Base-by-base conservation (phyloP, 2,113 vertebrate species). In the Paraplagusia blochii region DNA sequence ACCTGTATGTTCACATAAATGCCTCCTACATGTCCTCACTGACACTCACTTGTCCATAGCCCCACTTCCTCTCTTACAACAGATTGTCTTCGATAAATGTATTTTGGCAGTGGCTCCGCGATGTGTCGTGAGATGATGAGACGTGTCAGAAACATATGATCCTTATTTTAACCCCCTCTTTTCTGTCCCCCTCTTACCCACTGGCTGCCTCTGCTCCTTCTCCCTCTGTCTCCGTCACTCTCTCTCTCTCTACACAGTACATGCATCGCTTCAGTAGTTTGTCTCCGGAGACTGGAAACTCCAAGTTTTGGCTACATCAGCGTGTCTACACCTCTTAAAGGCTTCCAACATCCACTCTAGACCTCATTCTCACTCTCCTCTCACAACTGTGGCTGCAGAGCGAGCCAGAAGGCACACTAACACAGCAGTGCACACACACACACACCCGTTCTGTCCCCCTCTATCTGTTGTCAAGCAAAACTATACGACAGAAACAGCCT, bases 401-500 rank as follows among this genome's bases (percentile, higher is more conserved):
- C 8, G 44, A 60, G 58, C 51, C 61, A 75, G 63, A 73, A 49
- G 42, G 47, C 48, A 44, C 48, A 57, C 42, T 50, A 40, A 59
- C 63, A 50, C 44, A 58, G 22, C 48, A 33, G 53, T 40, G 18
- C 47, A 44, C 65, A 56, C 47, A 39, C 22, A 18, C 44, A 59
- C 34, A 39, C 72, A 17, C 35, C 15, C 50, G 40, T 48, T 53
- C 63, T 46, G 39, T 72, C 60, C 44, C 51, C 19, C 50, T 66
- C 60, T 52, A 59, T 58, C 62, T 43, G 58, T 74, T 73, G 76
- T 73, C 73, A 71, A 57, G 81, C 35, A 39, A 67, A 75, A 47
- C 68, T 51, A 57, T 56, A 77, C 63, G 39, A 73, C 81, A 90
- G 88, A 90, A 92, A 91, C 89, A 88, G 90, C 90, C 92, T 93